Percentiles rank a stretch among this genome's conserved stretches.
Conservation (phyloP, 2,888 invertebrate species). For the Idaea biselata region DNA sequence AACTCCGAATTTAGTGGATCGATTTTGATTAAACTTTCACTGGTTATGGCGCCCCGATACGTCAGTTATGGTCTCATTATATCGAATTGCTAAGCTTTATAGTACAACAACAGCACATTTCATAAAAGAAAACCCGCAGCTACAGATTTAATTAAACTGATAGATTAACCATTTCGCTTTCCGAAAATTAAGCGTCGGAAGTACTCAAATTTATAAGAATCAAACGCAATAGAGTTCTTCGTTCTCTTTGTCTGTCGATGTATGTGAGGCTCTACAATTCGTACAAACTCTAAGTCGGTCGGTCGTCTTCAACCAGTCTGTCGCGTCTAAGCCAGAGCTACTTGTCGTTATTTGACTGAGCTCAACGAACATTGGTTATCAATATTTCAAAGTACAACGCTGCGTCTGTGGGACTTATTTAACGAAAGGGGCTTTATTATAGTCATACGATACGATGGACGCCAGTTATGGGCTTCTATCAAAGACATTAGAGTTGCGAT, state of each 20-base stretch:
- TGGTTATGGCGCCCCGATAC: background rate
- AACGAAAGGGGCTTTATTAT: background rate
- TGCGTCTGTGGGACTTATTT: background rate
- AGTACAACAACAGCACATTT: background rate
- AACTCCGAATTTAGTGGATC: background rate
- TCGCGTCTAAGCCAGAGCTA: no score
- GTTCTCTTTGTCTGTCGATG: no score
- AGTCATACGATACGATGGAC: background rate
- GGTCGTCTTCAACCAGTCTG: no score
- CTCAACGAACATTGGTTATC: no score
- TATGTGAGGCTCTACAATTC: no score
- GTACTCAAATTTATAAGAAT: background rate
- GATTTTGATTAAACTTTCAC: conserved; percentile 1
- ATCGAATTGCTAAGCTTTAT: background rate
- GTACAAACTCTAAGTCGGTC: no score
- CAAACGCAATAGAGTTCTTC: no score
- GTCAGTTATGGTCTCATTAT: background rate
- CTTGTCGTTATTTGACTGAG: no score
- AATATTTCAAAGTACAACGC: no score
- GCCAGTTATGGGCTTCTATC: background rate
- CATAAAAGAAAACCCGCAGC: background rate
- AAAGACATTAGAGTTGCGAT: background rate
- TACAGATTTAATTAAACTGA: background rate
- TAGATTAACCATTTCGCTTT: background rate
- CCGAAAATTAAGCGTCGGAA: background rate